Evolutionary conservation across 2,888 invertebrate genomes (phyloP).

Genomic region (Isotomurus palustris): DNA sequence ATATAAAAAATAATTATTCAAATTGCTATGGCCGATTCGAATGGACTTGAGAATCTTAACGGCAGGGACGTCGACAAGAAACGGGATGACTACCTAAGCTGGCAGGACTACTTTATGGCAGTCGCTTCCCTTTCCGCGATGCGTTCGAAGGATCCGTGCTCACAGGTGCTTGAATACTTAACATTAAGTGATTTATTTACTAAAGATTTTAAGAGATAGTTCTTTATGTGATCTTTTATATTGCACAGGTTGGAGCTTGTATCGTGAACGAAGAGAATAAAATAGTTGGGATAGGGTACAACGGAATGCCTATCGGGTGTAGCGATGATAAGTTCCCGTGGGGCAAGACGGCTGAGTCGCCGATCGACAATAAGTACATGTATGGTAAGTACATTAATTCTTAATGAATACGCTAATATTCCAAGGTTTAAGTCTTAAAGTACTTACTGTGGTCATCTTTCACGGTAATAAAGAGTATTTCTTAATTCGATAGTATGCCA

Average conservation of each 20-base stretch:
- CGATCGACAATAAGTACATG: conserved; percentile 71
- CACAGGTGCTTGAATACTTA: conserved; percentile 62
- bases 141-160: conserved; percentile 88
- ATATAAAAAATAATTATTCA: no score
- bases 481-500: conserved; percentile 71
- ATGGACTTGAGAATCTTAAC: not conserved
- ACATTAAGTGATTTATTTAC: not conserved
- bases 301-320: conserved; percentile 92
- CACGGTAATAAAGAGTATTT: no score
- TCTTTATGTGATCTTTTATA: not conserved
- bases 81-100: conserved; percentile 52
- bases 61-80: conserved; percentile 22
- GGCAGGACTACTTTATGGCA: conserved; percentile 96
- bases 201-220: not conserved
- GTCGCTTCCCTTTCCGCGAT: conserved; percentile 83
- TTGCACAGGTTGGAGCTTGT: conserved; percentile 73
- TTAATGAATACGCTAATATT: not conserved
- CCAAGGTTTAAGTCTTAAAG: not conserved
- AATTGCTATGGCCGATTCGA: no score
- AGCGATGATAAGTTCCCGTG: conserved; percentile 85
- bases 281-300: conserved; percentile 92
- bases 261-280: conserved; percentile 80
- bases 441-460: not conserved
- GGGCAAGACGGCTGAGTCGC: conserved; percentile 62
- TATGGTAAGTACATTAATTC: conserved; percentile 79